Evolutionary conservation across 2,113 vertebrate species (phyloP).

Genomic region (Dendropsophus ebraccatus): DNA sequence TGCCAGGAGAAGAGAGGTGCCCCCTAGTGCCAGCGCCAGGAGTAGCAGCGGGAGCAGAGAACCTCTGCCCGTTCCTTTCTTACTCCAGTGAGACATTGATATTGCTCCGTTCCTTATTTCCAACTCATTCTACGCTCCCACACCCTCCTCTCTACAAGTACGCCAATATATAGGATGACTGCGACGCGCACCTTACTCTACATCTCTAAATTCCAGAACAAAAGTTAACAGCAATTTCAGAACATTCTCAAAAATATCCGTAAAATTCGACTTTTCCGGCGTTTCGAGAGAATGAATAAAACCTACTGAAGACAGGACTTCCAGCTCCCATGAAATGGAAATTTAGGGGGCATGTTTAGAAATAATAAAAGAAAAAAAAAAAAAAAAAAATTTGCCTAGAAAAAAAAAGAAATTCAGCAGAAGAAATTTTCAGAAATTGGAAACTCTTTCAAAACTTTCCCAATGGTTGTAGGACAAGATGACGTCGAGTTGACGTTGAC

Average conservation of each 20-base stretch:
- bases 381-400: neutral
- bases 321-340: neutral
- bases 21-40: constrained; percentile 48
- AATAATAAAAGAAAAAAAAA: neutral
- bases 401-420: neutral
- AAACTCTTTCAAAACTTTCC: neutral
- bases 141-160: neutral
- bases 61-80: neutral
- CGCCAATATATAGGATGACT: no score
- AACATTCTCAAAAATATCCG: neutral
- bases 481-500: neutral
- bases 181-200: neutral
- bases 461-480: neutral
- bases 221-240: no score
- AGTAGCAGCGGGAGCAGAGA: constrained; percentile 39
- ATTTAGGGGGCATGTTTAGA: neutral
- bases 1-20: constrained; percentile 34
- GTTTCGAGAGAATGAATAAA: neutral
- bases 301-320: no score
- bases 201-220: neutral
- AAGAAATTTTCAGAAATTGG: neutral
- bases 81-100: constrained; percentile 47
- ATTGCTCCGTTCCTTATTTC: neutral
- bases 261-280: no score
- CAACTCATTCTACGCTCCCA: neutral